Evolutionary conservation across 1,140 invertebrate genomes (phyloP).

Genomic region (Zaprionus taronus): DNA sequence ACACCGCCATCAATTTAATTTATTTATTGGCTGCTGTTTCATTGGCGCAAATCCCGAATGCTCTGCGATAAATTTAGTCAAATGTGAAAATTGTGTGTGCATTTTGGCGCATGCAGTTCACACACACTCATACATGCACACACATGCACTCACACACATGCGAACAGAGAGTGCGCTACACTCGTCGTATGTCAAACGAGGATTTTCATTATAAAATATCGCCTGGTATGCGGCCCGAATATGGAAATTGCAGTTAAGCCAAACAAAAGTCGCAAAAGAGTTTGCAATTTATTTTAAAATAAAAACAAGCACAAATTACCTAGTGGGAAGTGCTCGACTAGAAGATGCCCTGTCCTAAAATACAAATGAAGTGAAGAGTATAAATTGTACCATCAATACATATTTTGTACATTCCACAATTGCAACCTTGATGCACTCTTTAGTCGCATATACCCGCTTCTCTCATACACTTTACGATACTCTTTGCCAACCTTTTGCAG

Average conservation of each 20-base stretch:
- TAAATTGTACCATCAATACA: not conserved
- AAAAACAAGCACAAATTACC: slow-evolving; percentile 27
- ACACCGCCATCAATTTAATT: slow-evolving; percentile 77
- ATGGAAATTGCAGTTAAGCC: slow-evolving; percentile 47
- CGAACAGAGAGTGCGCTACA: slow-evolving; percentile 13
- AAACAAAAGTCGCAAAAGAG: slow-evolving; percentile 70
- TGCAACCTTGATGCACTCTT: not conserved
- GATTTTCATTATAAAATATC: slow-evolving; percentile 84
- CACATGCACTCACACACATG: slow-evolving; percentile 15
- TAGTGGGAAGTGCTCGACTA: not conserved
- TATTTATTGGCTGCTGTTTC: slow-evolving; percentile 80
- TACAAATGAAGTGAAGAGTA: not conserved
- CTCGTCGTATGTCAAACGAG: slow-evolving; percentile 57
- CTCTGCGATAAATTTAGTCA: slow-evolving; percentile 76
- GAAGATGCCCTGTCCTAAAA: not conserved
- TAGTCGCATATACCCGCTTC: not conserved
- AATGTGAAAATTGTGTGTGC: slow-evolving; percentile 84
- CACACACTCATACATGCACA: slow-evolving; percentile 31
- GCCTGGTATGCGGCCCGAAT: slow-evolving; percentile 39
- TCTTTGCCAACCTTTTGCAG: not conserved
- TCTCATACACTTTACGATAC: not conserved
- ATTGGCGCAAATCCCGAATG: slow-evolving; percentile 77
- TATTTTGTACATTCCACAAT: not conserved
- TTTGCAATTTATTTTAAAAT: slow-evolving; percentile 81
- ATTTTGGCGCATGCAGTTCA: slow-evolving; percentile 64